Conservation (phyloP, 2,888 invertebrate species). For the Nymphalis polychloros region DNA sequence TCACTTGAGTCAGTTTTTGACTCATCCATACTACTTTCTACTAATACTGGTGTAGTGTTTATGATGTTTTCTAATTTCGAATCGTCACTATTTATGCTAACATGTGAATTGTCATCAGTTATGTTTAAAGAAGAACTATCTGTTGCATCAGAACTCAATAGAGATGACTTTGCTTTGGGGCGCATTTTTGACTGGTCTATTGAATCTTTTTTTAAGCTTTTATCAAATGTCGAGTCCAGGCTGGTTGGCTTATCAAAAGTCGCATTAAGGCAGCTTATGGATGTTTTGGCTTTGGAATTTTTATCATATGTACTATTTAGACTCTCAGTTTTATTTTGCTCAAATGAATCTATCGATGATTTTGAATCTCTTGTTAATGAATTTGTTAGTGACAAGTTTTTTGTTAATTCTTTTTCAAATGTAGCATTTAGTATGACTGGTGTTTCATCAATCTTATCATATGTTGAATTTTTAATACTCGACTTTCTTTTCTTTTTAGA, state of each 20-base stretch:
- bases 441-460: constrained; percentile 39
- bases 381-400: constrained; percentile 15
- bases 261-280: constrained; percentile 9
- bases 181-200: constrained; percentile 51
- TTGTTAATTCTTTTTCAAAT: constrained; percentile 29
- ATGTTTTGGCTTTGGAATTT: constrained; percentile 5
- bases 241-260: constrained; percentile 30
- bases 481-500: constrained; percentile 36
- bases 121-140: constrained; percentile 54
- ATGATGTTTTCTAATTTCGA: constrained; percentile 59
- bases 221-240: constrained; percentile 31
- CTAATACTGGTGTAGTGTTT: constrained; percentile 61
- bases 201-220: constrained; percentile 40
- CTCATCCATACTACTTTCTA: constrained; percentile 69
- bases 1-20: constrained; percentile 36
- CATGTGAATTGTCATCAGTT: constrained; percentile 51
- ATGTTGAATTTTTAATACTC: constrained; percentile 35
- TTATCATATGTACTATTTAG: constrained; percentile 40
- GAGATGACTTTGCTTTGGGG: constrained; percentile 34
- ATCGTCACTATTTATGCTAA: constrained; percentile 70
- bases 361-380: neutral
- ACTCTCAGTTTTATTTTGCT: constrained; percentile 7
- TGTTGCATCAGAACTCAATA: constrained; percentile 56
- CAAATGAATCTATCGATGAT: constrained; percentile 13
- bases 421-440: constrained; percentile 35